Base-by-base conservation (phyloP, 2,113 vertebrate genomes). In the Dasyornis broadbenti region DNA sequence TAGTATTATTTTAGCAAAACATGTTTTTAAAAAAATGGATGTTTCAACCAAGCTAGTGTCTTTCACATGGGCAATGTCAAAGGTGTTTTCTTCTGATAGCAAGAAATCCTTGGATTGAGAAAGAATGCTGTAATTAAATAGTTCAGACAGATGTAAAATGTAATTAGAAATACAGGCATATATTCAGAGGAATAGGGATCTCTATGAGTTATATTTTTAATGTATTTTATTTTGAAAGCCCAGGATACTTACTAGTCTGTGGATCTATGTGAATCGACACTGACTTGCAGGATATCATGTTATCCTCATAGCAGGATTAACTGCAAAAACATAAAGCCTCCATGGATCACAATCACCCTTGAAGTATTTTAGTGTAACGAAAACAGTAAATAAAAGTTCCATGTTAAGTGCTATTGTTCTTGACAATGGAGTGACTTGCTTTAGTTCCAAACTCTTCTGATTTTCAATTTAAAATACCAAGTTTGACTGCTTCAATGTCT, bases 1-100 rank as follows among this genome's bases (percentile, higher is more conserved):
- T 96, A 80, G 15, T 17, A 71, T 50, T 89, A 47, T 86, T 95
- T 96, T 72, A 82, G 70, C 27, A 95, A 96, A 96, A 76, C 2
- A 52, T 44, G 6, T 79, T 93, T 93, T 64, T 91, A 30, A 86
- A 95, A 97, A 92, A 37, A 90, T 66, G n/a, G 52, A 77, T 89
- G 61, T 28, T 85, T 78, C 47, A 68, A 76, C 20, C 21, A 73
- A 6, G 12, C 24, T 85, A 81, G 35, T 42, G 37, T 49, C 33
- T 35, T 79, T 68, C 27, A 65, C 70, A 66, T 0, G 61, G 8
- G 13, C 16, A 57, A 31, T 39, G 28, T 73, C 37, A 47, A 57
- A 68, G 39, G n/a, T 63, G 19, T 61, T 79, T 91, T 94, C 42
- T 79, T 96, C 76, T 94, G 22, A 85, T 9, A n/a, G 40, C 8